Evolutionary conservation across 2,797 vertebrate species (phyloP).

Genomic region (Percopsis omiscomaycus): DNA sequence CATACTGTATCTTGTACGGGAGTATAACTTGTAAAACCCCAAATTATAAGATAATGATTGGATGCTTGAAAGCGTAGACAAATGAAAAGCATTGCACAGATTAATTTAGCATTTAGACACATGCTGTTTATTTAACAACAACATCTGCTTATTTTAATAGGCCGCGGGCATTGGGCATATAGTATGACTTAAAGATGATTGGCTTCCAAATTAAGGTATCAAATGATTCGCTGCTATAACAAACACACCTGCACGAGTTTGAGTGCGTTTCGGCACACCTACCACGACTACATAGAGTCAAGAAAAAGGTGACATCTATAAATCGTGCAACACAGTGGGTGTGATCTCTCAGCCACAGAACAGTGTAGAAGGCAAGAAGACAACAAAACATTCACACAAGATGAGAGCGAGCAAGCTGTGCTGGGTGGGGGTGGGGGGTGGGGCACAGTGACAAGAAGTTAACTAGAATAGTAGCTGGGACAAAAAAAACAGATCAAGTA

Average conservation of each 20-base stretch:
- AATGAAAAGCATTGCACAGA: constrained; percentile 9
- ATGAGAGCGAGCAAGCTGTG: background rate
- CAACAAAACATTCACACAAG: constrained; percentile 32
- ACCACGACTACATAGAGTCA: constrained; percentile 16
- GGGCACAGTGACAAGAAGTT: constrained; percentile 17
- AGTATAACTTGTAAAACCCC: no score
- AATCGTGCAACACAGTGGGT: constrained; percentile 13
- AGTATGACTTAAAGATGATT: constrained; percentile 5
- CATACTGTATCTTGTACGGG: no score
- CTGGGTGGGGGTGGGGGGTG: background rate
- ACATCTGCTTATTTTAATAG: constrained; percentile 21
- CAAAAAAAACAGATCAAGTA: constrained; percentile 9
- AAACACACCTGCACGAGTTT: background rate
- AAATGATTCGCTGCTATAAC: background rate
- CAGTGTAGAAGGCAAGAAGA: constrained; percentile 24
- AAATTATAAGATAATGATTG: no score
- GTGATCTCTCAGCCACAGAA: constrained; percentile 34
- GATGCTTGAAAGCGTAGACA: no score
- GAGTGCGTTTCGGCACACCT: constrained; percentile 17
- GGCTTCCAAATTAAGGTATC: background rate
- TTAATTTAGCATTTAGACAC: constrained; percentile 41
- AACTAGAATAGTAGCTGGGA: constrained; percentile 23
- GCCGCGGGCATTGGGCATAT: constrained; percentile 10
- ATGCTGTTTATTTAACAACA: constrained; percentile 23
- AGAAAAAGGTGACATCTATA: constrained; percentile 12